phyloP scores from a whole-genome alignment of 2,888 invertebrate genomes.

The Amorpha juglandis region DNA sequence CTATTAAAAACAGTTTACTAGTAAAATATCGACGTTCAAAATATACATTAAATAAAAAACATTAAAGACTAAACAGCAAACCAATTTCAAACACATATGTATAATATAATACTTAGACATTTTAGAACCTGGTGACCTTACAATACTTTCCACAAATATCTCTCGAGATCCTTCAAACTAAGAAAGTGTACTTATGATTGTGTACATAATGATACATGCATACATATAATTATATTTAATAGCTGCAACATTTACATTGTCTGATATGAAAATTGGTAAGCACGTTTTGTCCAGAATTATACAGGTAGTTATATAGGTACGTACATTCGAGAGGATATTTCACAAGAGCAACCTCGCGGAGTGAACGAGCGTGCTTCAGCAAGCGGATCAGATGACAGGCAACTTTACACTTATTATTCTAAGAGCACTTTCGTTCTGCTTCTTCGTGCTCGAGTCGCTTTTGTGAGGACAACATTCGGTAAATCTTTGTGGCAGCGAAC shows the following conservation, averaged over 20 bases:
- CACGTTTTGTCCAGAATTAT: constrained; percentile 27
- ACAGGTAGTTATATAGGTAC: neutral
- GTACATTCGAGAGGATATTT: constrained; percentile 45
- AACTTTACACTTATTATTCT: constrained; percentile 36
- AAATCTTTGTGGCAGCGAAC: neutral
- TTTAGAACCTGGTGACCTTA: constrained; percentile 6
- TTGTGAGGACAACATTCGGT: neutral
- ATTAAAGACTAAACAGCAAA: neutral
- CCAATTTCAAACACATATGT: neutral
- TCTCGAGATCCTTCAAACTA: neutral
- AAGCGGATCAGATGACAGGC: constrained; percentile 46
- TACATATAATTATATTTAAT: neutral
- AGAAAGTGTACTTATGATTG: neutral
- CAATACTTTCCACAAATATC: neutral
- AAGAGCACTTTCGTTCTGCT: constrained; percentile 24
- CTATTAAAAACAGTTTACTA: neutral
- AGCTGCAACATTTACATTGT: constrained; percentile 20
- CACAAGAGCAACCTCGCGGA: constrained; percentile 57
- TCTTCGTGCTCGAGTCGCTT: constrained; percentile 1
- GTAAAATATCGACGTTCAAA: neutral
- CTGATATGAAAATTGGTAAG: constrained; percentile 18
- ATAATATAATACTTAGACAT: neutral
- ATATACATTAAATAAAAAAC: neutral
- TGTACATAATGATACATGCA: too few relatives aligned
- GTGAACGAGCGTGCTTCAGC: constrained; percentile 53